A percentile compares a stretch with the other conserved stretches of the same genome.
These are phyloP conservation scores for Polypterus senegalus DNA, from an alignment of 2,113 vertebrate genomes.

Conservation along the genomic window DNA sequence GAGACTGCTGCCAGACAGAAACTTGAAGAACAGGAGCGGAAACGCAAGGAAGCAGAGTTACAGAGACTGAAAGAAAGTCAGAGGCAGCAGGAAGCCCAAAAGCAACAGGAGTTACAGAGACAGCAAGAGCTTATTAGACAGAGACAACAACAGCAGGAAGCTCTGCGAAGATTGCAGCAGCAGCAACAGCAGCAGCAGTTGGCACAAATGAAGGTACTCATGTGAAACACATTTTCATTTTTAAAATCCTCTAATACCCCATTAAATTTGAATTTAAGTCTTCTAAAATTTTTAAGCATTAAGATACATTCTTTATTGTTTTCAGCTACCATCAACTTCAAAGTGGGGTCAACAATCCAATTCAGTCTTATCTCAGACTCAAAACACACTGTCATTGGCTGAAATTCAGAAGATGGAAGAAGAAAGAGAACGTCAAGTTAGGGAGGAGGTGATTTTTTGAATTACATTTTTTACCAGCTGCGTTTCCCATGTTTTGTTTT, in stretches of 20 bases:
- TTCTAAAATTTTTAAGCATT: too few species aligned
- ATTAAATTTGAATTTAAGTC: too few species aligned
- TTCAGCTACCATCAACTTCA: constrained; percentile 88
- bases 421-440: constrained; percentile 73
- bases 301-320: constrained; percentile 2
- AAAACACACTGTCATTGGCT: constrained; percentile 76
- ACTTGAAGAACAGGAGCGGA: constrained; percentile 69
- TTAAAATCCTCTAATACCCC: too few species aligned
- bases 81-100: constrained; percentile 53
- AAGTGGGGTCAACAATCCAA: constrained; percentile 93
- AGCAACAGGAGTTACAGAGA: constrained; percentile 34
- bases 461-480: not conserved
- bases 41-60: constrained; percentile 43
- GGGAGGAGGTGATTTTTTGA: constrained; percentile 66
- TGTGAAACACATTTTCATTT: too few species aligned
- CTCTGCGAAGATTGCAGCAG: constrained; percentile 77
- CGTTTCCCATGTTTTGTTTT: not conserved
- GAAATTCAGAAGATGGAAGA: constrained; percentile 97
- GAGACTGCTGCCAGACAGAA: constrained; percentile 65
- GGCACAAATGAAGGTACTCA: constrained; percentile 90
- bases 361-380: constrained; percentile 56
- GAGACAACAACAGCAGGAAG: constrained; percentile 75
- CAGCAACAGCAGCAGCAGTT: constrained; percentile 92
- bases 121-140: constrained; percentile 65
- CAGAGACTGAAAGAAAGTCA: constrained; percentile 66